phyloP scores from a whole-genome alignment of 2,797 vertebrate species.

The Ficedula albicollis region DNA sequence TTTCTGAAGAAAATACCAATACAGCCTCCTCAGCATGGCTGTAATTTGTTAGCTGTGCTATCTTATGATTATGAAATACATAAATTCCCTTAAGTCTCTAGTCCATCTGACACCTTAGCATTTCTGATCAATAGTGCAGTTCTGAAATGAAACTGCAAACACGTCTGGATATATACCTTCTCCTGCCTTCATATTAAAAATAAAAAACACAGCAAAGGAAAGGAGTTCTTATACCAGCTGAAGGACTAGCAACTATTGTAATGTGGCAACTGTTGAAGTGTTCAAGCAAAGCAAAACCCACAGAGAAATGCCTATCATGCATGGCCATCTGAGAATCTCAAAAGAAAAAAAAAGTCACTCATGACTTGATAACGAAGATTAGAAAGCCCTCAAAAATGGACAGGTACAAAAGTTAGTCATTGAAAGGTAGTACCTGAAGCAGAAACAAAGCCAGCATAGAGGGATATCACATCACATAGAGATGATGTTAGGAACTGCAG shows the following conservation, averaged over 20 bases:
- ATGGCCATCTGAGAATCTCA: background rate
- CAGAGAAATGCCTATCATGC: background rate
- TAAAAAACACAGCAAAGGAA: background rate
- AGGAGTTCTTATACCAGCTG: background rate
- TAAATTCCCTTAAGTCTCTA: background rate
- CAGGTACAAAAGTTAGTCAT: background rate
- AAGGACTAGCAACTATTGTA: background rate
- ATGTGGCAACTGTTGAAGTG: background rate
- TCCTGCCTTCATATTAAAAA: background rate
- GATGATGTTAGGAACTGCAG: background rate
- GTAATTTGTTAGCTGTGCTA: background rate
- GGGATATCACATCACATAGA: background rate
- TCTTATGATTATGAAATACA: background rate
- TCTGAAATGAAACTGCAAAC: background rate
- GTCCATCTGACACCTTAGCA: background rate
- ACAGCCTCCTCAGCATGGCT: background rate
- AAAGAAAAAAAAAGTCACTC: background rate
- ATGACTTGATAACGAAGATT: background rate
- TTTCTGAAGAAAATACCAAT: background rate
- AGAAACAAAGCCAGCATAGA: conserved; percentile 11
- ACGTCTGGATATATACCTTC: background rate
- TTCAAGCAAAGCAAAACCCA: background rate
- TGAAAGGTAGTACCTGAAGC: background rate
- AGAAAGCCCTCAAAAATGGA: background rate
- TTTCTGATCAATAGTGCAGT: background rate